Evolutionary conservation across 1,140 invertebrate species (phyloP).

Genomic region (Pantala flavescens): DNA sequence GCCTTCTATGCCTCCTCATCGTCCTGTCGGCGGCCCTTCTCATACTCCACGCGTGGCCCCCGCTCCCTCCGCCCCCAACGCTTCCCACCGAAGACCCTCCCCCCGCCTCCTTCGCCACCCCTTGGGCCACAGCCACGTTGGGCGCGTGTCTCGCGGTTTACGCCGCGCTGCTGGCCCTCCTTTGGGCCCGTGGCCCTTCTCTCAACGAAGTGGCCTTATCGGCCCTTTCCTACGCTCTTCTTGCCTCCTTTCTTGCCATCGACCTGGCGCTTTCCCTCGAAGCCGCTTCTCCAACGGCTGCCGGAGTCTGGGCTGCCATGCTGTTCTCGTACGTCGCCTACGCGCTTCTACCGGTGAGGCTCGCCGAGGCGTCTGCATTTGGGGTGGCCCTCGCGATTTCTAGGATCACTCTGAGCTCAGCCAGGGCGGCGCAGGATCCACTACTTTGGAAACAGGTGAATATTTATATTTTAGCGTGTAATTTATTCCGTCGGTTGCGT

Average conservation of each 20-base stretch:
- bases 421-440: slow-evolving; percentile 20
- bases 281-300: slow-evolving; percentile 24
- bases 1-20: slow-evolving; percentile 64
- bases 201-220: slow-evolving; percentile 81
- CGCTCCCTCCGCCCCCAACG: slow-evolving; percentile 16
- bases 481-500: background rate
- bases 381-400: slow-evolving; percentile 55
- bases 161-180: slow-evolving; percentile 53
- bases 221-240: slow-evolving; percentile 55
- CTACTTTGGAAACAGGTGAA: slow-evolving; percentile 27
- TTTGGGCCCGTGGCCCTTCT: slow-evolving; percentile 53
- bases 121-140: slow-evolving; percentile 23
- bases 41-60: slow-evolving; percentile 24
- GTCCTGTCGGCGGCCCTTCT: slow-evolving; percentile 52
- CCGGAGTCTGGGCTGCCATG: slow-evolving; percentile 52
- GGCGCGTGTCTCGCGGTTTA: slow-evolving; percentile 32
- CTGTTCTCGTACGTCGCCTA: slow-evolving; percentile 83
- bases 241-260: slow-evolving; percentile 54
- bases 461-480: too few relatives aligned
- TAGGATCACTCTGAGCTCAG: slow-evolving; percentile 46
- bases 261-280: slow-evolving; percentile 46
- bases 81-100: slow-evolving; percentile 29
- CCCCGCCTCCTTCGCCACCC: slow-evolving; percentile 25
- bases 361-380: slow-evolving; percentile 64
- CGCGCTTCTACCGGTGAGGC: slow-evolving; percentile 69